Conservation (phyloP, 2,797 vertebrate species). For the Characodon lateralis region DNA sequence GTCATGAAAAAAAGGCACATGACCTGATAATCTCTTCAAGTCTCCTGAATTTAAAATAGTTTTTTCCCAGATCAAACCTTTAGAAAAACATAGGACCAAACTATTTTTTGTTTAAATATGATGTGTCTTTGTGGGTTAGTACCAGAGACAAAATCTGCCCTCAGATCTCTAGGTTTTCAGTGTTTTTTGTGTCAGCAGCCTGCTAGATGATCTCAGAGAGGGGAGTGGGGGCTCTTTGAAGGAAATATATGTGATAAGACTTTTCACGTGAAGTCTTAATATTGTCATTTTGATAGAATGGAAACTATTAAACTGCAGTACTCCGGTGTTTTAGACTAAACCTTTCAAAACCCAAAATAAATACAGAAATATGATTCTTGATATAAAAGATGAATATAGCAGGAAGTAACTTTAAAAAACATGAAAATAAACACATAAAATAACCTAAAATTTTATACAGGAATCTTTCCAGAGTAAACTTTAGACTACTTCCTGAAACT, state of each 20-base stretch:
- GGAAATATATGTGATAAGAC: slow-evolving; percentile 44
- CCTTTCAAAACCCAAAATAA: neutral
- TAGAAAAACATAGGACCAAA: neutral
- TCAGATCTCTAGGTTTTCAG: slow-evolving; percentile 5
- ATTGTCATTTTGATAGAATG: slow-evolving; percentile 29
- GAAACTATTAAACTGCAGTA: slow-evolving; percentile 23
- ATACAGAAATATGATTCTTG: neutral
- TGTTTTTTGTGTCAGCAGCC: slow-evolving; percentile 11
- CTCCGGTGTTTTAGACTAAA: slow-evolving; percentile 11
- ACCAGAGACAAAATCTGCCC: slow-evolving; percentile 26
- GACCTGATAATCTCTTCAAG: slow-evolving; percentile 60
- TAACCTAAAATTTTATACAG: neutral
- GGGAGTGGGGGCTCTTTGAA: slow-evolving; percentile 19
- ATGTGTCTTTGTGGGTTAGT: slow-evolving; percentile 8
- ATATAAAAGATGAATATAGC: neutral
- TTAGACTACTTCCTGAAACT: neutral
- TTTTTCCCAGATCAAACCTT: slow-evolving; percentile 20
- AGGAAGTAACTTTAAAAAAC: neutral
- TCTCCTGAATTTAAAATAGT: slow-evolving; percentile 18
- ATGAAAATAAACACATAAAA: neutral
- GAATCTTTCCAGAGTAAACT: neutral
- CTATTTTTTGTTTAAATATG: neutral
- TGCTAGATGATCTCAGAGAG: slow-evolving; percentile 19
- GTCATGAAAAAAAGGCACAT: slow-evolving; percentile 51
- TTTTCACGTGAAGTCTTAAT: slow-evolving; percentile 32